Evolutionary conservation across 1,140 invertebrate genomes (phyloP).

Genomic region (Phortica variegata): DNA sequence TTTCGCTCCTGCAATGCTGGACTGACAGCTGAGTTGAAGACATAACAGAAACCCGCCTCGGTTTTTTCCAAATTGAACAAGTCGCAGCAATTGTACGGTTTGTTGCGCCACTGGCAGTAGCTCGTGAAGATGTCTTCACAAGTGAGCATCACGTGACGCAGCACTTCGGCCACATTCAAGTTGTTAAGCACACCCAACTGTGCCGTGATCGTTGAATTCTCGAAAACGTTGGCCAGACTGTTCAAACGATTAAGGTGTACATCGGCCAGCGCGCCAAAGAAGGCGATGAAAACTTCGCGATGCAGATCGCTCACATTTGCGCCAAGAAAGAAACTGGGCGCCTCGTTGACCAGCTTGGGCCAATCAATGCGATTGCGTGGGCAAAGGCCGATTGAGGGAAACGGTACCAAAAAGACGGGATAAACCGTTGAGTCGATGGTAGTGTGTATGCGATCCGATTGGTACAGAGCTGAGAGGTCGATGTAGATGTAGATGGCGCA

Average conservation of each 20-base stretch:
- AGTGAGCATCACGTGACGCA: conserved; percentile 13
- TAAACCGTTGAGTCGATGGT: conserved; percentile 38
- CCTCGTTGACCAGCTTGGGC: conserved; percentile 18
- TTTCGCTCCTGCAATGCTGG: conserved; percentile 1
- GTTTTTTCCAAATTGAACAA: conserved; percentile 39
- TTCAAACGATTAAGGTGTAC: conserved; percentile 23
- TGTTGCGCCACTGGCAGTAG: conserved; percentile 29
- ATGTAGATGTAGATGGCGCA: conserved; percentile 33
- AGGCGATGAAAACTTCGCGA: conserved; percentile 28
- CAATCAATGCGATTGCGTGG: conserved; percentile 32
- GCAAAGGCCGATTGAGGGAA: conserved; percentile 41
- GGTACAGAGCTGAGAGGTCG: conserved; percentile 32
- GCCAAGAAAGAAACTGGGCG: conserved; percentile 29
- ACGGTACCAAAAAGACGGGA: conserved; percentile 32
- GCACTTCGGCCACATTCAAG: conserved; percentile 26
- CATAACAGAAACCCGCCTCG: conserved; percentile 37
- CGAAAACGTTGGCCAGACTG: conserved; percentile 20
- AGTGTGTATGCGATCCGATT: conserved; percentile 31
- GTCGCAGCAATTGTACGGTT: conserved; percentile 35
- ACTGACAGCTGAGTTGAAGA: conserved; percentile 38
- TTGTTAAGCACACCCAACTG: conserved; percentile 17
- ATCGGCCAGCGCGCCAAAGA: conserved; percentile 25
- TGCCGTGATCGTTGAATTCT: conserved; percentile 13
- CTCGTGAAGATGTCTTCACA: conserved; percentile 26
- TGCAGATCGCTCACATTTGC: conserved; percentile 13